Evolutionary conservation across 2,113 vertebrate species (phyloP).

Genomic region (Melanostigma gelatinosum): DNA sequence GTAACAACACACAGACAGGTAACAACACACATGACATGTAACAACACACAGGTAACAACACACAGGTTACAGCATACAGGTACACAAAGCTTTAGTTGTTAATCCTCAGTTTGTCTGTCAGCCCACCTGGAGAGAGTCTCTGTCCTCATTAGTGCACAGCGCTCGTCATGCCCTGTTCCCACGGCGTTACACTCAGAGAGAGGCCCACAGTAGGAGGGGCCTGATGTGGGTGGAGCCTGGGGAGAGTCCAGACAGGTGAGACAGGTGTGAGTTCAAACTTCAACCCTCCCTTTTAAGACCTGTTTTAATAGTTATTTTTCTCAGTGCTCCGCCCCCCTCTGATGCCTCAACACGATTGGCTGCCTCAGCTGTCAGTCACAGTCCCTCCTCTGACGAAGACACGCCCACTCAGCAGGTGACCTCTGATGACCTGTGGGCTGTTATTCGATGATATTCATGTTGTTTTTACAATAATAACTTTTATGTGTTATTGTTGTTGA

Average conservation of each 20-base stretch:
- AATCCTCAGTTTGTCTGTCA: constrained; percentile 39
- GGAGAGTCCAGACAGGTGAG: constrained; percentile 42
- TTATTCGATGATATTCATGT: neutral
- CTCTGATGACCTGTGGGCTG: neutral
- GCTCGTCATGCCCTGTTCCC: constrained; percentile 79
- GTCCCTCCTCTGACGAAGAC: constrained; percentile 49
- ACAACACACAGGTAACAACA: neutral
- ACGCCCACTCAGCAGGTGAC: constrained; percentile 59
- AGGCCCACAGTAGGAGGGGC: constrained; percentile 58
- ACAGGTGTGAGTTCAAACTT: constrained; percentile 15
- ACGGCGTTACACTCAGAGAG: constrained; percentile 65
- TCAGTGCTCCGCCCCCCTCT: constrained; percentile 27
- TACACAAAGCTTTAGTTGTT: neutral
- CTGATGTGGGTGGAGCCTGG: constrained; percentile 41
- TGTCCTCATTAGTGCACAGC: constrained; percentile 77
- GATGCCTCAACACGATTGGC: neutral
- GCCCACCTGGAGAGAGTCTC: constrained; percentile 85
- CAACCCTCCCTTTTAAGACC: neutral
- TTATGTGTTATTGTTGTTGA: constrained; percentile 5
- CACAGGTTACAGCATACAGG: neutral
- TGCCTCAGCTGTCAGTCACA: constrained; percentile 1
- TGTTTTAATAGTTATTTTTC: neutral
- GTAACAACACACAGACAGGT: neutral
- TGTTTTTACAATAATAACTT: neutral
- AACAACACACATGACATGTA: neutral